Evolutionary conservation across 2,888 invertebrate species (phyloP).

Genomic region (Exocentrus adspersus): DNA sequence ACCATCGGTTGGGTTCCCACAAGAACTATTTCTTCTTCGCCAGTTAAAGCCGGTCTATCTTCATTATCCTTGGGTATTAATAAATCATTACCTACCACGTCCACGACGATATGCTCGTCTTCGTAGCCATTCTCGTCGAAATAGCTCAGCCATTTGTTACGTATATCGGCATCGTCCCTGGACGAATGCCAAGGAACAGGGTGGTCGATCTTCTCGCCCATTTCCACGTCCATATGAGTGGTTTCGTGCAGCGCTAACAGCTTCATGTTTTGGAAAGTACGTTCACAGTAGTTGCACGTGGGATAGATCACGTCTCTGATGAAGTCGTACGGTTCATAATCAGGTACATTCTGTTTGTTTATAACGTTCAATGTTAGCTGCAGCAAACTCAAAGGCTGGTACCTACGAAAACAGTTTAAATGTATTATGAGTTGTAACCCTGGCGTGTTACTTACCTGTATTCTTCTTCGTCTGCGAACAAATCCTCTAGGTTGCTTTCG

Average conservation of each 20-base stretch:
- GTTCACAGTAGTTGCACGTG: conserved; percentile 56
- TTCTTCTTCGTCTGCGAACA: conserved; percentile 47
- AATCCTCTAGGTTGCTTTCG: conserved; percentile 31
- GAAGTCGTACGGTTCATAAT: conserved; percentile 49
- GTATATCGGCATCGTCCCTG: conserved; percentile 51
- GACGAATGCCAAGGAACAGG: conserved; percentile 53
- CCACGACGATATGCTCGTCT: conserved; percentile 44
- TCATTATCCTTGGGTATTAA: conserved; percentile 49
- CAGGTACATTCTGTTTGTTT: conserved; percentile 56
- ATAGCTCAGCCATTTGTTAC: conserved; percentile 59
- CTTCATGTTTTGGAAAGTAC: conserved; percentile 54
- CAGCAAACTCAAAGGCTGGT: conserved; percentile 56
- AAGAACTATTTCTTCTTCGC: conserved; percentile 46
- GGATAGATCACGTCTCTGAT: conserved; percentile 45
- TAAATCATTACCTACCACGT: conserved; percentile 30
- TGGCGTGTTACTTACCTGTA: conserved; percentile 39
- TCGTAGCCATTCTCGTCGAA: conserved; percentile 50
- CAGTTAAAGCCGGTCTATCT: conserved; percentile 34
- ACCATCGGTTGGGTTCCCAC: conserved; percentile 52
- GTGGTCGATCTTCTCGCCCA: conserved; percentile 57
- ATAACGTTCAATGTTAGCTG: conserved; percentile 55
- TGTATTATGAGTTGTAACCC: no score
- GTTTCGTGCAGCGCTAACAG: conserved; percentile 59
- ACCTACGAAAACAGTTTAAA: conserved; percentile 37
- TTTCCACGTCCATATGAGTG: conserved; percentile 57